phyloP scores from a whole-genome alignment of 2,888 invertebrate species.

The Paralinhomoeus sp. region DNA sequence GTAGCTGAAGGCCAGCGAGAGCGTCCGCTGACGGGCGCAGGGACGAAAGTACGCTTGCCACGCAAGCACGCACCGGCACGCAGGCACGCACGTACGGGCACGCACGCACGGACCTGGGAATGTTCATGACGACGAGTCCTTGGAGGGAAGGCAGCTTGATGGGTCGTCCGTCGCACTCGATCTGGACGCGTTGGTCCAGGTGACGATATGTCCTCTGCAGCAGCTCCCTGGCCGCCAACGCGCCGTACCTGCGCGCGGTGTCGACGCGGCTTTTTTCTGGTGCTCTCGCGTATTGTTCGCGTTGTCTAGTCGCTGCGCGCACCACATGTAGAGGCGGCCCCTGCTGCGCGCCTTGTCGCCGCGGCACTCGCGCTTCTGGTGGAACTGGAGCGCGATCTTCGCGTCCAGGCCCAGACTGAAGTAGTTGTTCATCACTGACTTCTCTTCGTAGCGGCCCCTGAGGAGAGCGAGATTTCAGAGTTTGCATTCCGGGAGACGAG shows the following conservation, averaged over 20 bases:
- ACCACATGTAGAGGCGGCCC: constrained; percentile 89
- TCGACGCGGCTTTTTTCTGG: too few species aligned
- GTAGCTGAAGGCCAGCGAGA: not conserved
- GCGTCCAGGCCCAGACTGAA: constrained; percentile 95
- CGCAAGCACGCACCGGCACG: too few species aligned
- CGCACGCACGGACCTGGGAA: too few species aligned
- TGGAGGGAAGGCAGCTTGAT: constrained; percentile 83
- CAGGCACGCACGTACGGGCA: too few species aligned
- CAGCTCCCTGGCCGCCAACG: constrained; percentile 33
- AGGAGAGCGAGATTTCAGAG: not conserved
- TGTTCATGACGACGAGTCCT: constrained; percentile 80
- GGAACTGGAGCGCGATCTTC: constrained; percentile 84
- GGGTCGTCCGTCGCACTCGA: constrained; percentile 84
- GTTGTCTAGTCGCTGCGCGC: too few species aligned
- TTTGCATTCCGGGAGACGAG: not conserved
- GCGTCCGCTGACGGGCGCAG: too few species aligned
- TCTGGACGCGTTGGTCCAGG: constrained; percentile 71
- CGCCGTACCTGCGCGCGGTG: too few species aligned
- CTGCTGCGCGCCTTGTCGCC: constrained; percentile 62
- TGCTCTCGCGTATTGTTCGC: too few species aligned
- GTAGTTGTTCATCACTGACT: constrained; percentile 94
- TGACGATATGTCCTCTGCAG: constrained; percentile 74
- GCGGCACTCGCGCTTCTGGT: constrained; percentile 83
- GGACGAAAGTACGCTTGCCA: too few species aligned
- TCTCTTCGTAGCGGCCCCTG: constrained; percentile 61